Evolutionary conservation across 2,888 invertebrate genomes (phyloP).

Genomic region (Caenorhabditis imperialis): DNA sequence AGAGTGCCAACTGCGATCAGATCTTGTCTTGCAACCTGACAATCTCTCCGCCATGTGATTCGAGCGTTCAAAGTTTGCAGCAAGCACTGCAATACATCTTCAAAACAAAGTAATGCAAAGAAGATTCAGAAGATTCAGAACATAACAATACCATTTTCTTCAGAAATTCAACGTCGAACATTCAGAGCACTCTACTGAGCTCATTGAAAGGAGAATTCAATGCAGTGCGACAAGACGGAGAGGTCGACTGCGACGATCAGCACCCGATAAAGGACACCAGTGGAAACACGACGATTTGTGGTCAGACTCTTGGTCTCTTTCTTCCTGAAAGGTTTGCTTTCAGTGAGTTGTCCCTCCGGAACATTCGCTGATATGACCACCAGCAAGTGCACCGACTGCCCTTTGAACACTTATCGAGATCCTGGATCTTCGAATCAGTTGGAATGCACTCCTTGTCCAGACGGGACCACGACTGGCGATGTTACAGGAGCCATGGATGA

Average conservation of each 20-base stretch:
- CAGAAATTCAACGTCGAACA: slow-evolving; percentile 20
- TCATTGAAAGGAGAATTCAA: slow-evolving; percentile 19
- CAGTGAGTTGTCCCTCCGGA: slow-evolving; percentile 38
- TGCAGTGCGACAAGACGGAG: slow-evolving; percentile 15
- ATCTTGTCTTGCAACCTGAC: slow-evolving; percentile 5
- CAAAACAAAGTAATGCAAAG: slow-evolving; percentile 24
- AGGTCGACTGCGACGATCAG: slow-evolving; percentile 10
- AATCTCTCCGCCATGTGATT: slow-evolving; percentile 22
- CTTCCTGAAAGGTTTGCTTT: too few species aligned
- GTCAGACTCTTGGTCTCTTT: slow-evolving; percentile 6
- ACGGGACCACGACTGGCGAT: slow-evolving; percentile 13
- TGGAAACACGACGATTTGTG: slow-evolving; percentile 31
- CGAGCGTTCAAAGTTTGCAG: not conserved
- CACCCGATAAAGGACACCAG: slow-evolving; percentile 15
- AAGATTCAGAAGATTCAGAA: too few species aligned
- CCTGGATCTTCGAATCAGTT: not conserved
- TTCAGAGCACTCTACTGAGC: not conserved
- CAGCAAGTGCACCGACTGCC: slow-evolving; percentile 28
- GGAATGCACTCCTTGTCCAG: slow-evolving; percentile 26
- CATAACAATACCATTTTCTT: too few species aligned
- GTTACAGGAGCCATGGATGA: slow-evolving; percentile 19
- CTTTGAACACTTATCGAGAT: slow-evolving; percentile 20
- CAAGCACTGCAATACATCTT: slow-evolving; percentile 39
- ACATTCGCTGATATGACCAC: slow-evolving; percentile 32
- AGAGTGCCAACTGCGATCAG: slow-evolving; percentile 17